These are phyloP conservation scores for Zaprionus capensis DNA, from an alignment of 1,140 invertebrate species.

Conservation along the genomic window DNA sequence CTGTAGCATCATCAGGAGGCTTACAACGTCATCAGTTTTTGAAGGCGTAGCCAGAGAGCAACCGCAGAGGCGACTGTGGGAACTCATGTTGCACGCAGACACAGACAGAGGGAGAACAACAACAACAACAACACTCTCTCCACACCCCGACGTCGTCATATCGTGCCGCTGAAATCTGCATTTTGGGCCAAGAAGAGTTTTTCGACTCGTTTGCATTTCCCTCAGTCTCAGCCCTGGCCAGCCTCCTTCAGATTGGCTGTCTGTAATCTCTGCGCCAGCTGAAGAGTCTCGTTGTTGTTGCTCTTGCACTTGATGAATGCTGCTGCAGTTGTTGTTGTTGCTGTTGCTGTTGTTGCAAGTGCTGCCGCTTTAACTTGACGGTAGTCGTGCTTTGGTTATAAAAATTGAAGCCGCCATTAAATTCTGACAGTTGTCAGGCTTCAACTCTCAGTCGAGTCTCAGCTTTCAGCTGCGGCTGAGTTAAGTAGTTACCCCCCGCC, in stretches of 20 bases:
- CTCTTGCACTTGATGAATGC: conserved; percentile 37
- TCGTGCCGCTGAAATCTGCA: conserved; percentile 80
- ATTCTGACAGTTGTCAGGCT: conserved; percentile 82
- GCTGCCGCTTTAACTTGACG: conserved; percentile 46
- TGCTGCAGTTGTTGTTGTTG: conserved; percentile 40
- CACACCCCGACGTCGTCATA: conserved; percentile 31
- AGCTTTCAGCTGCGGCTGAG: conserved; percentile 12
- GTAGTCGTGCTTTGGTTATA: conserved; percentile 82
- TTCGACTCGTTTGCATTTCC: conserved; percentile 74
- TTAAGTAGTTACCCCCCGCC: conserved; percentile 51
- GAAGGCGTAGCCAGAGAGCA: conserved; percentile 81
- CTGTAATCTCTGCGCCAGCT: conserved; percentile 62
- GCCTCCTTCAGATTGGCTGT: conserved; percentile 64
- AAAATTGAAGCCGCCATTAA: conserved; percentile 83
- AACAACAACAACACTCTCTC: conserved; percentile 2
- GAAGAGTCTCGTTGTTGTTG: conserved; percentile 11
- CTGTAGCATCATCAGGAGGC: conserved; percentile 57
- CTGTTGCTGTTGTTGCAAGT: conserved; percentile 52
- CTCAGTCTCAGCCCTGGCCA: conserved; percentile 16
- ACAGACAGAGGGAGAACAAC: conserved; percentile 41
- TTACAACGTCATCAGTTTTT: conserved; percentile 81
- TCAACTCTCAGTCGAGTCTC: conserved; percentile 10
- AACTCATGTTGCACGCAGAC: conserved; percentile 79
- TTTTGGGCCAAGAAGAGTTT: conserved; percentile 48
- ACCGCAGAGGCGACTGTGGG: conserved; percentile 72